Evolutionary conservation across 2,113 vertebrate species (phyloP).

Genomic region (Phaethon lepturus): DNA sequence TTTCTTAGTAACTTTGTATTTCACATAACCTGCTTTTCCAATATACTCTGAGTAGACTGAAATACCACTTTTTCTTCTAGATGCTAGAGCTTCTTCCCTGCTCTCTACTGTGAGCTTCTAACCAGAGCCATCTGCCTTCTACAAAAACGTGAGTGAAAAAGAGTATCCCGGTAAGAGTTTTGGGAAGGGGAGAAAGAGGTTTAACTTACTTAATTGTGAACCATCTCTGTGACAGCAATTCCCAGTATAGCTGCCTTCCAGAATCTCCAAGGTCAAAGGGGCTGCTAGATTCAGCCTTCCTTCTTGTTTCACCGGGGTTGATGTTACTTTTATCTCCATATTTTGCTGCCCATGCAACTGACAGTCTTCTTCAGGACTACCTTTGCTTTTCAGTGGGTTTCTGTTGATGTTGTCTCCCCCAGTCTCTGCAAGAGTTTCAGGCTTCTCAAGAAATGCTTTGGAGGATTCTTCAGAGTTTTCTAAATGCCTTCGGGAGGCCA

Average conservation of each 20-base stretch:
- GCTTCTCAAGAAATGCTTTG: neutral
- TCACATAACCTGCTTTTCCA: neutral
- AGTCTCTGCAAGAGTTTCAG: neutral
- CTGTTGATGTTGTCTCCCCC: neutral
- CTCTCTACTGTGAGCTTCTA: neutral
- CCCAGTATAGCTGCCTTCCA: constrained; percentile 83
- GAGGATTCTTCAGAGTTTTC: neutral
- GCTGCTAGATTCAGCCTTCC: neutral
- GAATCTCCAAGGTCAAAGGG: constrained; percentile 9
- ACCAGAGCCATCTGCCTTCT: neutral
- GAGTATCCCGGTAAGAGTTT: neutral
- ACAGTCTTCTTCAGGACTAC: neutral
- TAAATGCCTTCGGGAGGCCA: neutral
- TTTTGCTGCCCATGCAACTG: neutral
- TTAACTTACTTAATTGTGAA: constrained; percentile 82
- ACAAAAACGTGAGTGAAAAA: neutral
- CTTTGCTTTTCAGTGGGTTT: neutral
- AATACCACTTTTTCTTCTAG: neutral
- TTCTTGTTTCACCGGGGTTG: constrained; percentile 79
- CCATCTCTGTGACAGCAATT: constrained; percentile 89
- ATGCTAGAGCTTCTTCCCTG: neutral
- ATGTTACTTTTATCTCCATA: constrained; percentile 77
- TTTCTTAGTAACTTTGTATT: neutral
- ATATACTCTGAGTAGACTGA: neutral
- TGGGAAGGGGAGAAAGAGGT: neutral